These are phyloP conservation scores for Cirrhinus molitorella DNA, from an alignment of 2,797 vertebrate genomes.

Conservation along the genomic window DNA sequence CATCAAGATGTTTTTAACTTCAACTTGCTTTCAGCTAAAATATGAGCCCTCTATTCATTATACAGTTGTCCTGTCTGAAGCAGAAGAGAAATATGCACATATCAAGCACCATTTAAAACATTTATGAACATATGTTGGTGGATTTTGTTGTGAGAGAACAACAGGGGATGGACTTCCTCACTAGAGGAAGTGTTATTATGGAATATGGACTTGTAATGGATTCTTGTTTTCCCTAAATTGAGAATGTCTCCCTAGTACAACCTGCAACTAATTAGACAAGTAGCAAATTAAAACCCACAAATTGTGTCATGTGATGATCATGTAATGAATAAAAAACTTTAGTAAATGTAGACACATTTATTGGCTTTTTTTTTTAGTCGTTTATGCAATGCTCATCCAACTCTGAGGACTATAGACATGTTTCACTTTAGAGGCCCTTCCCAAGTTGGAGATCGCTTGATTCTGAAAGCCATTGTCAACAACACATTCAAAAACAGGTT, in stretches of 20 bases:
- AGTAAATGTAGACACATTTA: neutral
- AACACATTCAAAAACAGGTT: conserved; percentile 95
- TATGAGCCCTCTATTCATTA: no score
- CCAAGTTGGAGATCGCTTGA: conserved; percentile 89
- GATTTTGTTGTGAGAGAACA: no score
- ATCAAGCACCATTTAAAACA: no score
- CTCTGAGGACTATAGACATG: conserved; percentile 91
- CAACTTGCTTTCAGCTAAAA: no score
- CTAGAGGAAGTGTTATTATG: no score
- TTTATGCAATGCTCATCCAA: conserved; percentile 88
- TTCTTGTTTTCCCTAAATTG: no score
- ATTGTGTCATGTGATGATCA: neutral
- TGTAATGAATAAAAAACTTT: neutral
- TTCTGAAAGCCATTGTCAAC: conserved; percentile 93
- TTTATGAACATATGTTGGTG: no score
- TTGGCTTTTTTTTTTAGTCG: conserved; percentile 75
- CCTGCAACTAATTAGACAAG: neutral
- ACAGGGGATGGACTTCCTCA: no score
- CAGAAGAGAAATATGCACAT: neutral
- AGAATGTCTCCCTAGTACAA: no score
- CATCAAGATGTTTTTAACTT: no score
- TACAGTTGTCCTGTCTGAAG: neutral
- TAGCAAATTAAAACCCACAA: neutral
- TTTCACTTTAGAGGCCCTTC: conserved; percentile 94
- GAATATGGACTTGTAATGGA: no score